A percentile compares a stretch with the other conserved stretches of the same genome.
phyloP scores from a whole-genome alignment of 2,113 vertebrate species.

The Leiothrix lutea region DNA sequence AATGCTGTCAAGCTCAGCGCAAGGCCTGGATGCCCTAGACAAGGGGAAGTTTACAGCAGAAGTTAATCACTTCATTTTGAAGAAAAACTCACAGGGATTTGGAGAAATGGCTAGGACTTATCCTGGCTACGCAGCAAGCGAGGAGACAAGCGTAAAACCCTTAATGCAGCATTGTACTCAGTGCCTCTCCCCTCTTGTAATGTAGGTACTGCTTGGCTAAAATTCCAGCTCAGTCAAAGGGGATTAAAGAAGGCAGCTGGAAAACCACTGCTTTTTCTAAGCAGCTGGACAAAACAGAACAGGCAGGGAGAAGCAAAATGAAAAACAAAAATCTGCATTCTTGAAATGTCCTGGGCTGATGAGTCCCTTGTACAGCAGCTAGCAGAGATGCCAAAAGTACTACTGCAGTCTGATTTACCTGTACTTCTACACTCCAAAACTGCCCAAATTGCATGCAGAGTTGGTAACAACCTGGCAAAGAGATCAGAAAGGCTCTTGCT shows the following conservation, averaged over 20 bases:
- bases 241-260: slow-evolving; percentile 18
- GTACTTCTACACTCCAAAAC: background rate
- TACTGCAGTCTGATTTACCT: background rate
- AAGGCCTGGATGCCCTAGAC: slow-evolving; percentile 63
- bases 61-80: slow-evolving; percentile 65
- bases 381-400: background rate
- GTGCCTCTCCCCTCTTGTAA: background rate
- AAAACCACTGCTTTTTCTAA: background rate
- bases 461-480: background rate
- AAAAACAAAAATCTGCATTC: background rate
- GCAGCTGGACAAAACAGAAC: background rate
- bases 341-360: background rate
- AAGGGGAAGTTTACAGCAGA: slow-evolving; percentile 51
- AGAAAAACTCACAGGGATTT: slow-evolving; percentile 45
- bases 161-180: background rate
- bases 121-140: background rate
- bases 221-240: slow-evolving; percentile 31
- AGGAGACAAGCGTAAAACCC: slow-evolving; percentile 19
- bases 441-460: background rate
- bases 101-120: slow-evolving; percentile 42
- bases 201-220: background rate
- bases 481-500: background rate
- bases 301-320: background rate
- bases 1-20: slow-evolving; percentile 51
- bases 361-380: background rate